Percentiles rank a stretch among this genome's conserved stretches.
Evolutionary conservation across 2,797 vertebrate genomes (phyloP).

Genomic region (Poliocrania exsul): DNA sequence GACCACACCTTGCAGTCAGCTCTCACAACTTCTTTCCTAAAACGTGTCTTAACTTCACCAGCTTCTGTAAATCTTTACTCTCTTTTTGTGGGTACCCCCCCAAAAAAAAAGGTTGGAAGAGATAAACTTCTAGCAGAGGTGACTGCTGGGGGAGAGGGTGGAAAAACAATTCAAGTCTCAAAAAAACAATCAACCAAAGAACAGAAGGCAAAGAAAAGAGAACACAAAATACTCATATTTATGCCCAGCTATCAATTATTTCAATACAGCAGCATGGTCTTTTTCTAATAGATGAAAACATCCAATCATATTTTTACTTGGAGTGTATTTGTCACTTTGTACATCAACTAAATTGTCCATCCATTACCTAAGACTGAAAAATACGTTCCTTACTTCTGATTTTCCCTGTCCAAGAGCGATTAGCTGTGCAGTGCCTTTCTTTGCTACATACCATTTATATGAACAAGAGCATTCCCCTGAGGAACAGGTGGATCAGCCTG

Average conservation of each 20-base stretch:
- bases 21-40: not conserved
- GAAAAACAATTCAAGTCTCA: not conserved
- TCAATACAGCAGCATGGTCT: not conserved
- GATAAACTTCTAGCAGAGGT: not conserved
- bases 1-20: not conserved
- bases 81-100: too few relatives aligned
- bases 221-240: not conserved
- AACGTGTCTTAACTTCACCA: not conserved
- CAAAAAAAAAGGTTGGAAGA: not conserved
- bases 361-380: not conserved
- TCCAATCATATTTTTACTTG: not conserved
- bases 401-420: not conserved
- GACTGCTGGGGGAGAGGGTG: not conserved
- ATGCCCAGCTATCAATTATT: not conserved
- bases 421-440: not conserved
- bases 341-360: not conserved
- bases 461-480: slow-evolving; percentile 16
- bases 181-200: not conserved
- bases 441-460: slow-evolving; percentile 21
- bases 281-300: not conserved
- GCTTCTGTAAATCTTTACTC: not conserved
- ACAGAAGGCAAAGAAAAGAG: not conserved
- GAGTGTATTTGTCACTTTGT: not conserved
- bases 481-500: slow-evolving; percentile 47
- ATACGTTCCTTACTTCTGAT: not conserved